Evolutionary conservation across 2,888 invertebrate species (phyloP).

Genomic region (Orchesellides sinensis): DNA sequence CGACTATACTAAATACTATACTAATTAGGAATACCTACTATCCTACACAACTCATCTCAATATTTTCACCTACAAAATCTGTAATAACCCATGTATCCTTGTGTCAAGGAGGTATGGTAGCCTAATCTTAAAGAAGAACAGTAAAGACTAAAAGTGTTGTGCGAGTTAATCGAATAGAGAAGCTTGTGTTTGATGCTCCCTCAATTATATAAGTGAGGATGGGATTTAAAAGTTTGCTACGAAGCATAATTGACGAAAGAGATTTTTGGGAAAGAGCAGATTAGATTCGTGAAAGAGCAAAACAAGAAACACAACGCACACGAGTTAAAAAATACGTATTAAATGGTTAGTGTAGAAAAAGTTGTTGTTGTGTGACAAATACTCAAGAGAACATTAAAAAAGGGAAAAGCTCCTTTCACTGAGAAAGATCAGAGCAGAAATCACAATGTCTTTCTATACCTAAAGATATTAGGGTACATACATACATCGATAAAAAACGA

Average conservation of each 20-base stretch:
- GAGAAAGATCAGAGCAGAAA: not conserved
- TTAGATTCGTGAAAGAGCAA: slow-evolving; percentile 49
- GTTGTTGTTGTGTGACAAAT: slow-evolving; percentile 33
- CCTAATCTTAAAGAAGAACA: too few species aligned
- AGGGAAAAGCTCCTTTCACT: not conserved
- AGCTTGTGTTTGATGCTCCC: slow-evolving; percentile 55
- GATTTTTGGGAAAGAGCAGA: slow-evolving; percentile 64
- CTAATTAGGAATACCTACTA: too few species aligned
- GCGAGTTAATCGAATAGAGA: slow-evolving; percentile 62
- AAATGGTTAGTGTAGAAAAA: slow-evolving; percentile 5
- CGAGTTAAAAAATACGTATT: slow-evolving; percentile 5
- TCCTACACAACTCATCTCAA: too few species aligned
- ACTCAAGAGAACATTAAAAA: slow-evolving; percentile 10
- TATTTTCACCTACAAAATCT: too few species aligned
- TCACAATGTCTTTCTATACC: not conserved
- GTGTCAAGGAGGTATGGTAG: too few species aligned
- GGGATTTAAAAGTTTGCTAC: slow-evolving; percentile 64
- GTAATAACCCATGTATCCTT: too few species aligned
- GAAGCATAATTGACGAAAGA: slow-evolving; percentile 58
- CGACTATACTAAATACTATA: too few species aligned
- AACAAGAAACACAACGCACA: slow-evolving; percentile 42
- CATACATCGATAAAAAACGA: not conserved
- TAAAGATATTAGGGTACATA: not conserved
- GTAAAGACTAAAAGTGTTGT: not conserved
- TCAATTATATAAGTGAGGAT: slow-evolving; percentile 69